These are phyloP conservation scores for Engraulis encrasicolus DNA, from an alignment of 2,113 vertebrate genomes.

Conservation along the genomic window DNA sequence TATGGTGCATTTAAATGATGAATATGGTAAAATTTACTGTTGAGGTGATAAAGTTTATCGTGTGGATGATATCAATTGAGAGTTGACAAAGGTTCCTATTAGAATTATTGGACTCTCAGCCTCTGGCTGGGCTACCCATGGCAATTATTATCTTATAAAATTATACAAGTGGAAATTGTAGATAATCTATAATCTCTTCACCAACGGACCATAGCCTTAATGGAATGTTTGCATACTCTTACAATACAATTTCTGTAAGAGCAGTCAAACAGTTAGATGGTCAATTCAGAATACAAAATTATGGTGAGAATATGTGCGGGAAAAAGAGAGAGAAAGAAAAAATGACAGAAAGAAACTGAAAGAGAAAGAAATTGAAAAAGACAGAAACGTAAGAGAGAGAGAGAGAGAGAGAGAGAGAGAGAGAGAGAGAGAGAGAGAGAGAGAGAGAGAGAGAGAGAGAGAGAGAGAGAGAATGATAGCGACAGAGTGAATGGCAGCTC, in stretches of 20 bases:
- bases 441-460: neutral
- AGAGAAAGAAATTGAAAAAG: constrained; percentile 19
- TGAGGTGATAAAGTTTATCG: neutral
- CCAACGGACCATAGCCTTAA: neutral
- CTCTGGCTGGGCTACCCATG: neutral
- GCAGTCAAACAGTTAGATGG: neutral
- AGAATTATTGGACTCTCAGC: neutral
- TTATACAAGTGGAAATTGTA: neutral
- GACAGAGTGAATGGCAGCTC: neutral
- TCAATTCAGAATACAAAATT: neutral
- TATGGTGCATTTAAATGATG: neutral
- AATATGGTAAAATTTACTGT: neutral
- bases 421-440: too few relatives aligned
- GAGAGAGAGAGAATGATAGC: neutral
- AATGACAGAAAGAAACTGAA: neutral
- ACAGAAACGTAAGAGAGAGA: neutral
- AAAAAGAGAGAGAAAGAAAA: neutral
- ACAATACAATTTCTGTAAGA: neutral
- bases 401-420: neutral
- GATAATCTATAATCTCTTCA: neutral
- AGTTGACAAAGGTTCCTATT: neutral
- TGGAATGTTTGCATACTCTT: neutral
- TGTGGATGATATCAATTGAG: neutral
- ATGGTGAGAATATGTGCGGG: neutral
- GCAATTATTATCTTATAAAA: neutral